Percentiles rank a stretch among this genome's conserved stretches.
Conservation (phyloP, 2,888 invertebrate species). For the Melanargia galathea region DNA sequence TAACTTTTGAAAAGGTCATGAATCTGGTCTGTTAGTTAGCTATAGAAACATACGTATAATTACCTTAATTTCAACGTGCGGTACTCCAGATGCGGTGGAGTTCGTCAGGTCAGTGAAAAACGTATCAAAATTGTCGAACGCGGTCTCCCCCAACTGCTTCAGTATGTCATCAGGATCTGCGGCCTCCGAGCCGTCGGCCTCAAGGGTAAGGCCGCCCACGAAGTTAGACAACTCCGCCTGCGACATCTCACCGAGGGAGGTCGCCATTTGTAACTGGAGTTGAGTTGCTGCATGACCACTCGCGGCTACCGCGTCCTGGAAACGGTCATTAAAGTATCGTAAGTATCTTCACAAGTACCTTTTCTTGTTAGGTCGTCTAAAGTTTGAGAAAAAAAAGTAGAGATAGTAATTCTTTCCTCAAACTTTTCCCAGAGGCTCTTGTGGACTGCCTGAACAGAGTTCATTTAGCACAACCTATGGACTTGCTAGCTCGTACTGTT, state of each 20-base stretch:
- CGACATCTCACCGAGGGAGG: slow-evolving; percentile 85
- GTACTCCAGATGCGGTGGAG: slow-evolving; percentile 83
- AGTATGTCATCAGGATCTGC: slow-evolving; percentile 90
- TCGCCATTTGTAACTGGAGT: slow-evolving; percentile 74
- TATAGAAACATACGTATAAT: not conserved
- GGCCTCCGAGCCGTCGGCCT: slow-evolving; percentile 66
- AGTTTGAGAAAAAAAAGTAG: no score
- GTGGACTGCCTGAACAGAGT: no score
- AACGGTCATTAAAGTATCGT: slow-evolving; percentile 37
- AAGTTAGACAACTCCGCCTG: slow-evolving; percentile 88
- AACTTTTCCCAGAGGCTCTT: no score
- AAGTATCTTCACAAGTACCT: not conserved
- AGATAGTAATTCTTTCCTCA: no score
- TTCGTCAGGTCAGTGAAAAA: slow-evolving; percentile 89
- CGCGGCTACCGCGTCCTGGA: slow-evolving; percentile 84
- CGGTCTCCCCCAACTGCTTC: slow-evolving; percentile 90
- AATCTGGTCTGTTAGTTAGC: no score
- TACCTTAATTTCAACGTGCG: slow-evolving; percentile 86
- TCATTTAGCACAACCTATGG: no score
- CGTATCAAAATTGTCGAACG: slow-evolving; percentile 92
- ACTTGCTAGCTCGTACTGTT: no score
- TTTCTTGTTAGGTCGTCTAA: no score
- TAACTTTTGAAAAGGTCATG: no score
- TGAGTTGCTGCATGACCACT: slow-evolving; percentile 79
- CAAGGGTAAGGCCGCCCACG: slow-evolving; percentile 83